Evolutionary conservation across 2,113 vertebrate species (phyloP), one percentile per base, ranked within the genome.

Genomic region (Daboia siamensis): DNA sequence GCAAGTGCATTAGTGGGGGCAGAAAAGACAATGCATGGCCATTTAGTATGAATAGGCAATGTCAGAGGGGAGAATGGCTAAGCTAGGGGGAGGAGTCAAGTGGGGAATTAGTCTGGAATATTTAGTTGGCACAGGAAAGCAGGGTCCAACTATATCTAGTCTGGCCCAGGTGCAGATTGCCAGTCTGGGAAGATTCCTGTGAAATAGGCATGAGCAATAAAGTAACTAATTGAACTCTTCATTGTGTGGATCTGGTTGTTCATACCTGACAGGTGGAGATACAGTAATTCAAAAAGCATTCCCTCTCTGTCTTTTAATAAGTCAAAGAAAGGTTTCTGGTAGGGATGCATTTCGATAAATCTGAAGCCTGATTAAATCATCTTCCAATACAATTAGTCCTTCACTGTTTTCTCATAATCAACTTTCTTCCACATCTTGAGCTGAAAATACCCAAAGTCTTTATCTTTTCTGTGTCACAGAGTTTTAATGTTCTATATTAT

Each of bases 381-480:
- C 23, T 24, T 29, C 52, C 74, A 46, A 44, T 33, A 21, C 61
- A 90, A 54, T 39, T 54, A 33, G 26, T 80, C 64, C n/a, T 80
- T 90, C 11, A 23, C 51, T 23, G 24, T 52, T 90, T 90, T 33
- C 33, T n/a, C 26, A 24, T 90, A 87, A 87, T 90, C 52, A 23
- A 8, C 0, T 57, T 80, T 10, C 23, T 88, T 88, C n/a, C 33
- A 3, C 24, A 57, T 61, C 0, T 0, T 90, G 0, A 54, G 95
- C 59, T 0, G 0, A 93, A 95, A 92, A 51, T 24, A 69, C 74
- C 61, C 4, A 21, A 12, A 23, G 33, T 26, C 74, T 95, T 95
- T 51, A 4, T 87, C 3, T 0, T 12, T 21, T 57, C 0, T 0
- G 46, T 86, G n/a, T 21, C 1, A 87, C 91, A 59, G n/a, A 11